Conservation (phyloP, 2,888 invertebrate genomes). For the Drosophila bunnanda region DNA sequence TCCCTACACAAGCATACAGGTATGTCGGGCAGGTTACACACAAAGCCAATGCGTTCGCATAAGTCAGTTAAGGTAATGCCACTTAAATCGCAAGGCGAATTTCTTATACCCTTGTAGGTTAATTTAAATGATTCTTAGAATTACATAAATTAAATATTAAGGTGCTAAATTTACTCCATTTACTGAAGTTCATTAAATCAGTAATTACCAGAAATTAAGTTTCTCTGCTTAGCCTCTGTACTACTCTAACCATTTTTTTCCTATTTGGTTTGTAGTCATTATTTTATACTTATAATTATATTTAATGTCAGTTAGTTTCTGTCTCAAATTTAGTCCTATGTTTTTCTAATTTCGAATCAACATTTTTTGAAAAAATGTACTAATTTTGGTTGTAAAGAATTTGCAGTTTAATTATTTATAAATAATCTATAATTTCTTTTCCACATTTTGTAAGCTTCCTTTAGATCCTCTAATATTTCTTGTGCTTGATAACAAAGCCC, state of each 20-base stretch:
- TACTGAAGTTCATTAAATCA: too few relatives aligned
- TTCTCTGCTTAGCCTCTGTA: too few relatives aligned
- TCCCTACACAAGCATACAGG: constrained; percentile 45
- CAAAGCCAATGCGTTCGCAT: constrained; percentile 56
- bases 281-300: too few relatives aligned
- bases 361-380: neutral
- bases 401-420: neutral
- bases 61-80: constrained; percentile 18
- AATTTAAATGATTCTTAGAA: too few relatives aligned
- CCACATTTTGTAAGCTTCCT: too few relatives aligned
- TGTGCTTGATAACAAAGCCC: neutral
- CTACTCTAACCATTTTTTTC: too few relatives aligned
- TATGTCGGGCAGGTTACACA: constrained; percentile 78
- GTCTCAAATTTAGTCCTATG: too few relatives aligned
- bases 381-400: neutral
- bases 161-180: neutral
- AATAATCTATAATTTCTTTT: neutral
- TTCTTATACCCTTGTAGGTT: neutral
- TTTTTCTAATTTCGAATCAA: too few relatives aligned
- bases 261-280: too few relatives aligned
- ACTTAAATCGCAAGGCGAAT: neutral
- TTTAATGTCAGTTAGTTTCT: too few relatives aligned
- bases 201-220: too few relatives aligned
- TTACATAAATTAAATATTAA: neutral
- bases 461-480: neutral